Evolutionary conservation across 2,113 vertebrate genomes (phyloP).

Genomic region (Tachuris rubrigastra): DNA sequence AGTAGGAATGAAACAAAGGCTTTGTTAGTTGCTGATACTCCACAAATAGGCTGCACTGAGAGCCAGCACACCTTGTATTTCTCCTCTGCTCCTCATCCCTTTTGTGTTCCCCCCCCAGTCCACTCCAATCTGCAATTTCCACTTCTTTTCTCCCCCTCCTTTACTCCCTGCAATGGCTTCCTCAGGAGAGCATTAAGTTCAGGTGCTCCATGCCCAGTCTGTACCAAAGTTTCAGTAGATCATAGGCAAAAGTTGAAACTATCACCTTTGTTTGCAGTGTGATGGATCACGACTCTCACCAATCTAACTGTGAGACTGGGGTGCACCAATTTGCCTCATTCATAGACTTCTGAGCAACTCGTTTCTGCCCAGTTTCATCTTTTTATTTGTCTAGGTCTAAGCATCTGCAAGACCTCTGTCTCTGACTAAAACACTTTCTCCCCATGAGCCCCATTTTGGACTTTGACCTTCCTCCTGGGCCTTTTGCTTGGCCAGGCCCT

Average conservation of each 20-base stretch:
- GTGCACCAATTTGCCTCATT: background rate
- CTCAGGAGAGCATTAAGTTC: accelerated
- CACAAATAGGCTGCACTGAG: background rate
- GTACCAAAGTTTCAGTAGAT: background rate
- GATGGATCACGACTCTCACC: background rate
- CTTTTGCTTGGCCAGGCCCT: background rate
- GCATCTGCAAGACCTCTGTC: background rate
- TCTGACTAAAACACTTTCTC: background rate
- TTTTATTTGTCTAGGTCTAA: background rate
- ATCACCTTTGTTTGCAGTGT: background rate
- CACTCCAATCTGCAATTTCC: background rate
- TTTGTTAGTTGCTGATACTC: background rate
- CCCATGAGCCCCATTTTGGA: background rate
- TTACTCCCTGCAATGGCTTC: background rate
- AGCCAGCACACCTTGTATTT: background rate
- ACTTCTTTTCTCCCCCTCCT: background rate
- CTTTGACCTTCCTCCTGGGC: background rate
- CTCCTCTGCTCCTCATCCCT: background rate
- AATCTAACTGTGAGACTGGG: background rate
- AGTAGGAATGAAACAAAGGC: background rate
- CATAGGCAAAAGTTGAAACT: background rate
- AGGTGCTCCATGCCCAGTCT: background rate
- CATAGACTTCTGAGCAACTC: background rate
- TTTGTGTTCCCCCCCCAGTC: background rate
- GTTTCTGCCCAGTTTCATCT: background rate